Conservation (phyloP, 2,888 invertebrate genomes). For the Lasioglossum marginatum region DNA sequence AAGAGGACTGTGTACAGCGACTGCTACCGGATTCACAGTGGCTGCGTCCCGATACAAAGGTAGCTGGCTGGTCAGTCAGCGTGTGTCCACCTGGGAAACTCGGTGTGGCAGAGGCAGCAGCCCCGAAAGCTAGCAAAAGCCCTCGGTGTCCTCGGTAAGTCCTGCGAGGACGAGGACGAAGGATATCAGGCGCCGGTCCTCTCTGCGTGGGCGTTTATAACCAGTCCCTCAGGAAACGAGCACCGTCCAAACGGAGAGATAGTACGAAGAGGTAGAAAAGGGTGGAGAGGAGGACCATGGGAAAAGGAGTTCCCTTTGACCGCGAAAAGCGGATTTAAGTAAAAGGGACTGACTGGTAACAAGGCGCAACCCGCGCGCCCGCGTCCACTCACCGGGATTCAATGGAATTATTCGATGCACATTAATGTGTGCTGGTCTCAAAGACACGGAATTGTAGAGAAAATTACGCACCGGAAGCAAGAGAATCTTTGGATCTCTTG, state of each 20-base stretch:
- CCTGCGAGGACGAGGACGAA: slow-evolving; percentile 34
- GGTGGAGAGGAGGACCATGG: background rate
- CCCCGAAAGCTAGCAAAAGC: slow-evolving; percentile 49
- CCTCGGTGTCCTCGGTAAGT: slow-evolving; percentile 22
- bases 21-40: slow-evolving; percentile 79
- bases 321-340: slow-evolving; percentile 19
- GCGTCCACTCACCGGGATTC: background rate
- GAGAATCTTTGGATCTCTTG: background rate
- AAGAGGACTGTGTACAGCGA: slow-evolving; percentile 72
- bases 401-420: slow-evolving; percentile 5
- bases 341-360: slow-evolving; percentile 27
- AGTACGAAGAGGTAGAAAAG: slow-evolving; percentile 23
- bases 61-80: slow-evolving; percentile 49
- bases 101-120: slow-evolving; percentile 3
- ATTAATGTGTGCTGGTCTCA: background rate
- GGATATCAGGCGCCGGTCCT: slow-evolving; percentile 58
- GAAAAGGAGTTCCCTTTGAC: slow-evolving; percentile 37
- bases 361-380: background rate
- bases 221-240: slow-evolving; percentile 56
- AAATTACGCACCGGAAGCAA: background rate
- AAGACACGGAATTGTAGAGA: background rate
- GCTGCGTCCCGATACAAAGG: slow-evolving; percentile 76
- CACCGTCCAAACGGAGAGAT: slow-evolving; percentile 16
- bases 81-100: slow-evolving; percentile 47
- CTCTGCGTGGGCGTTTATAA: slow-evolving; percentile 54